Evolutionary conservation across 2,888 invertebrate species (phyloP).

Genomic region (Eristalinus aeneus): DNA sequence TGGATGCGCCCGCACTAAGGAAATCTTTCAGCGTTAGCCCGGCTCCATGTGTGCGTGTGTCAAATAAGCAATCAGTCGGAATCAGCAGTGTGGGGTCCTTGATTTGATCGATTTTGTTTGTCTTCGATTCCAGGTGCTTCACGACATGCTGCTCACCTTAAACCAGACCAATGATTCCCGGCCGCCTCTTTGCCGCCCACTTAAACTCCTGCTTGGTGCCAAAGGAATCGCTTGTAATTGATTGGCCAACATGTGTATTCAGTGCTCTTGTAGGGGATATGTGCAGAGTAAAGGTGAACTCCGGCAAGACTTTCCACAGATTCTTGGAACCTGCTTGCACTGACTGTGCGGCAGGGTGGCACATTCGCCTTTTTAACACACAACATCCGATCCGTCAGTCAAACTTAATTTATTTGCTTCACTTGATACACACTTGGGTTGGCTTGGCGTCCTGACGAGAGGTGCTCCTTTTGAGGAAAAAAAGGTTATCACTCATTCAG

Average conservation of each 20-base stretch:
- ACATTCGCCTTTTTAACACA: constrained; percentile 44
- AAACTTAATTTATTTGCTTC: constrained; percentile 68
- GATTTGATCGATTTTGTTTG: constrained; percentile 67
- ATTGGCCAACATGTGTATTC: constrained; percentile 60
- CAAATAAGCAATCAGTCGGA: constrained; percentile 65
- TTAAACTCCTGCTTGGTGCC: constrained; percentile 16
- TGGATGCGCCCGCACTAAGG: constrained; percentile 24
- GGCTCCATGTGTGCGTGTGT: constrained; percentile 33
- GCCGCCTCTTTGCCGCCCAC: neutral
- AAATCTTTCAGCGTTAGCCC: constrained; percentile 36
- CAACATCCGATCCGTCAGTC: constrained; percentile 66
- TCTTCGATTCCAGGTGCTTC: constrained; percentile 43
- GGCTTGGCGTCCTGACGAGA: neutral
- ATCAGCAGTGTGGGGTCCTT: constrained; percentile 54
- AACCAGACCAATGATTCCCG: neutral
- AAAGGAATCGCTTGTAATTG: constrained; percentile 55
- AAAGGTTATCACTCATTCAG: constrained; percentile 16
- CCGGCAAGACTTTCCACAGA: constrained; percentile 22
- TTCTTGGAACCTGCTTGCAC: neutral
- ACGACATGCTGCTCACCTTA: neutral
- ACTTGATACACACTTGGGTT: constrained; percentile 51
- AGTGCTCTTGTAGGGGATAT: constrained; percentile 23
- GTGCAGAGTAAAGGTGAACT: constrained; percentile 26
- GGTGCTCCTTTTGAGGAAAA: neutral
- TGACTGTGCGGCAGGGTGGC: neutral